These are phyloP conservation scores for Malurus splendens DNA, from an alignment of 2,797 vertebrate genomes.

Conservation along the genomic window DNA sequence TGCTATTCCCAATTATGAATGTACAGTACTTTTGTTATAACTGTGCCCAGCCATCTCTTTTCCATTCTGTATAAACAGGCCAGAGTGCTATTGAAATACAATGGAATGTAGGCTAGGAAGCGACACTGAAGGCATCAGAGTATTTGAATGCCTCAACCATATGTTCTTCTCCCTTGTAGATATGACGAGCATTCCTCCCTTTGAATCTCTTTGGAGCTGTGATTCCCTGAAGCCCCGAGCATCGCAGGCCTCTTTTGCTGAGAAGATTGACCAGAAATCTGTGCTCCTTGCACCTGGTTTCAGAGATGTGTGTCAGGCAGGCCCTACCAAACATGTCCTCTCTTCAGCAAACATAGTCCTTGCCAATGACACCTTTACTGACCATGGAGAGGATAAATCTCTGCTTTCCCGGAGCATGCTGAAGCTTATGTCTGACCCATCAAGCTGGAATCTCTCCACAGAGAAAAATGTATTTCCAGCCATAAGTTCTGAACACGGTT, in stretches of 20 bases:
- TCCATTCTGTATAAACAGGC: background rate
- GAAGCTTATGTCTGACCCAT: conserved; percentile 1
- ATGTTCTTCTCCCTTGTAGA: conserved; percentile 14
- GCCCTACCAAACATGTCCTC: background rate
- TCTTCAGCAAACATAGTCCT: conserved; percentile 24
- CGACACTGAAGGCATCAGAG: background rate
- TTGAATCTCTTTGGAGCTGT: conserved; percentile 38
- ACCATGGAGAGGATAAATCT: background rate
- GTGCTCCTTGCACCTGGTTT: background rate
- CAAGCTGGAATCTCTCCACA: conserved; percentile 8
- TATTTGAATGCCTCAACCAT: background rate
- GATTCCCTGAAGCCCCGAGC: conserved; percentile 30
- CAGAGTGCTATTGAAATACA: background rate
- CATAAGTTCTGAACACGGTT: background rate
- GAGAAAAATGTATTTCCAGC: background rate
- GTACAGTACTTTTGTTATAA: background rate
- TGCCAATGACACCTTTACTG: background rate
- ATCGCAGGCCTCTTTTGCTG: background rate
- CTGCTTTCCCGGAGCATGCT: conserved; percentile 4
- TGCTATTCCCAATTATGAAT: background rate
- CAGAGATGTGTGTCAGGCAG: background rate
- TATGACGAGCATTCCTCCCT: conserved; percentile 22
- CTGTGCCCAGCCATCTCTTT: background rate
- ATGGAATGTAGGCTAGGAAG: background rate
- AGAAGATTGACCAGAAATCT: conserved; percentile 28